Base-by-base conservation (phyloP, 64 coral and sea anemone species). In the Stichodactyla helianthus region DNA sequence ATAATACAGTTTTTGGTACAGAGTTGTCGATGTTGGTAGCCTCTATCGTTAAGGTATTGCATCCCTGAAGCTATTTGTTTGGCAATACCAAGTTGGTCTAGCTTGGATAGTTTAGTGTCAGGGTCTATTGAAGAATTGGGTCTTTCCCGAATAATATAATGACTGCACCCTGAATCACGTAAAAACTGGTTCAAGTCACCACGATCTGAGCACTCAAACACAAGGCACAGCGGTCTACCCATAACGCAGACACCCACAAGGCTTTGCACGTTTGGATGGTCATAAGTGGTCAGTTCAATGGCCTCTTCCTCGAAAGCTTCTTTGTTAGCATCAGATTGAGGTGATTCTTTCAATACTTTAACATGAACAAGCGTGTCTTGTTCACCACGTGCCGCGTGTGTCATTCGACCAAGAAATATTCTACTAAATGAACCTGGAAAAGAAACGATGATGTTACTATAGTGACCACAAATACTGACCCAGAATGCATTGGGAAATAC, bases 31-130 rank as follows among this genome's bases (percentile, higher is more conserved):
- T 99, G 97, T 16, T 90, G 82, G 52, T 99, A 92, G 53, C 88
- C 88, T 59, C 55, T 90, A 22, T 86, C 77, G 12, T 85, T 53
- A 54, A 99, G 44, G 44, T 95, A 99, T 18, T 99, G 87, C 97
- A 99, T 99, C 5, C 93, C 97, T 25, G 83, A 85, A 22, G 97
- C 97, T 54, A 99, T 86, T 84, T 99, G 93, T 68, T 92, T 99
- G 25, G 97, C 90, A 63, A 99, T 95, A 14, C 59, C 92, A 11
- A 99, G 71, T 27, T 92, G 97, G 77, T 99, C 96, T 6, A 95
- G 84, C 23, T 86, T 87, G 31, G 93, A 92, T 23, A 98, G 93
- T 53, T 98, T 98, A 26, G 63, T 84, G 86, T 92, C 86, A 57
- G 88, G 90, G 17, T 86, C 79, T 19, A 71, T 27, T 6, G 86